Conservation (phyloP, 2,888 invertebrate genomes). For the Diarsia brunnea region DNA sequence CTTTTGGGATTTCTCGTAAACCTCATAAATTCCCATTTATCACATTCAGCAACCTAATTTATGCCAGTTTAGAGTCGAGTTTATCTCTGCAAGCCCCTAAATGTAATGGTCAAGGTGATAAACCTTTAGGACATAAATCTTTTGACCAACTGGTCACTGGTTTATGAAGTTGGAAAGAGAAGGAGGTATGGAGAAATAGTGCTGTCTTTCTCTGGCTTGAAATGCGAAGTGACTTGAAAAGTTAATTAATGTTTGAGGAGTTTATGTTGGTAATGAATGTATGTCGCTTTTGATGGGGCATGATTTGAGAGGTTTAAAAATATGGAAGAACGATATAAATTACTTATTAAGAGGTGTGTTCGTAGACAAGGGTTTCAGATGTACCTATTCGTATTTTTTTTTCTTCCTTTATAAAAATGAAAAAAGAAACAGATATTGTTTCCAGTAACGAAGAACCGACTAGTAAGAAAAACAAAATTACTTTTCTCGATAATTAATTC, state of each 20-base stretch:
- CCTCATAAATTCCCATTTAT: slow-evolving; percentile 71
- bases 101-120: slow-evolving; percentile 68
- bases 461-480: no score
- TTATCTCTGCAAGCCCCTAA: slow-evolving; percentile 67
- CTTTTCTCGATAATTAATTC: no score
- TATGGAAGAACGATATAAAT: not conserved
- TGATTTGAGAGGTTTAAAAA: not conserved
- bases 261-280: not conserved
- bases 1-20: slow-evolving; percentile 20
- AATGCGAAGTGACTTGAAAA: slow-evolving; percentile 21
- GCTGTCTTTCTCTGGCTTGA: slow-evolving; percentile 24
- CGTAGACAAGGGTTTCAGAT: not conserved
- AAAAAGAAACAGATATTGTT: no score
- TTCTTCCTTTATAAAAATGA: no score
- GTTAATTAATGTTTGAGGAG: slow-evolving; percentile 17
- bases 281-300: not conserved
- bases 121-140: slow-evolving; percentile 63
- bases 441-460: no score
- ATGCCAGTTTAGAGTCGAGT: slow-evolving; percentile 69
- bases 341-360: not conserved
- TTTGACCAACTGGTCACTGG: slow-evolving; percentile 29
- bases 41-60: slow-evolving; percentile 69
- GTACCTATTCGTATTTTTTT: no score
- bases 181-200: not conserved
- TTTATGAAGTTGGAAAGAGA: slow-evolving; percentile 48